A percentile compares a stretch with the other conserved stretches of the same genome.
phyloP scores from a whole-genome alignment of 2,113 vertebrate species.

The Brevimyrus niger region DNA sequence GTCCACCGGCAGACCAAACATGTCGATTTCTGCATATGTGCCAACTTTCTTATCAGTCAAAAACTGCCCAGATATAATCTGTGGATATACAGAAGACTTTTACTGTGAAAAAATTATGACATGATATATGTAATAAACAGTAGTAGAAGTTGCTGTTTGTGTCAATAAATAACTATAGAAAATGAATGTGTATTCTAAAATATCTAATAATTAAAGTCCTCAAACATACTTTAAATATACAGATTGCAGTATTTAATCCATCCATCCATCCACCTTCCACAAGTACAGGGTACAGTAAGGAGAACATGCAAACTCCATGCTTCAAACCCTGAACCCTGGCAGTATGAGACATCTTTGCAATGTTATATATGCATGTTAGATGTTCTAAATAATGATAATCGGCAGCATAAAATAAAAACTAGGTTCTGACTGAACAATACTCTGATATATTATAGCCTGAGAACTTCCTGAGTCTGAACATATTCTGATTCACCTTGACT shows the following conservation, averaged over 20 bases:
- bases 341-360: background rate
- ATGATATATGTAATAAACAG: background rate
- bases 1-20: slow-evolving; percentile 84
- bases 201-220: background rate
- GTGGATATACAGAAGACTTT: background rate
- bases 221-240: background rate
- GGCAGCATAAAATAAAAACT: background rate
- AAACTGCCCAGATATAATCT: slow-evolving; percentile 87
- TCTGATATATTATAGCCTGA: background rate
- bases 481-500: slow-evolving; percentile 64
- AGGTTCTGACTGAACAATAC: background rate
- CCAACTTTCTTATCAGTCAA: slow-evolving; percentile 84
- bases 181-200: background rate
- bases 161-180: background rate
- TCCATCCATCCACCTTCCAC: background rate
- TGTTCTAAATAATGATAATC: background rate
- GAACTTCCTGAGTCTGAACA: background rate
- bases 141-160: background rate
- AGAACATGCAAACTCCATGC: background rate
- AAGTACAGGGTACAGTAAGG: background rate
- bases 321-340: background rate
- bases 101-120: background rate
- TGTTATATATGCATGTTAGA: background rate
- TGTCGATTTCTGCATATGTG: slow-evolving; percentile 82
- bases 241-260: background rate